These are phyloP conservation scores for Sciurus carolinensis DNA, from an alignment of 2,797 vertebrate species.

Conservation along the genomic window DNA sequence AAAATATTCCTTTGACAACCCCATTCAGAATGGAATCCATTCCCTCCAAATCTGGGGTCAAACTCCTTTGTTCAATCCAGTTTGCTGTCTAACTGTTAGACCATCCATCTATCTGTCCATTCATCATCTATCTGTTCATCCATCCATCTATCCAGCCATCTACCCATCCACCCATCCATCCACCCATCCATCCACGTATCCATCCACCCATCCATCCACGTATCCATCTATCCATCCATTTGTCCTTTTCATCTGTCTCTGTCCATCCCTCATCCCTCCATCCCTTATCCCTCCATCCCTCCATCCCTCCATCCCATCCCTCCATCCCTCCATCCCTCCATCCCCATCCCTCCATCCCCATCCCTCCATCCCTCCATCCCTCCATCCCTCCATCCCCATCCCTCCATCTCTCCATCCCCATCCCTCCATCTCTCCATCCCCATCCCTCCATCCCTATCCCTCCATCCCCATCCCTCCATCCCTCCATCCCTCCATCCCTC, in stretches of 20 bases:
- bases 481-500: neutral
- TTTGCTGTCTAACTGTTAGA: neutral
- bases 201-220: too few species aligned
- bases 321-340: too few species aligned
- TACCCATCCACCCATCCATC: neutral
- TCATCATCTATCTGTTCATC: neutral
- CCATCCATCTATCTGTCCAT: fast-evolving
- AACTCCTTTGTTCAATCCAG: neutral
- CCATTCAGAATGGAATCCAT: fast-evolving
- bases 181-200: neutral
- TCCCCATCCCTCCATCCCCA: too few species aligned
- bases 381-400: neutral
- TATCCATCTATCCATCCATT: too few species aligned
- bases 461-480: too few species aligned
- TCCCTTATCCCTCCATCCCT: too few species aligned
- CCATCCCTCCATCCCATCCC: too few species aligned
- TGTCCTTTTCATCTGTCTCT: neutral
- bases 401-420: too few species aligned
- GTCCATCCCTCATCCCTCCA: fast-evolving
- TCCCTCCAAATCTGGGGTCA: neutral
- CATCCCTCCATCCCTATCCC: too few species aligned
- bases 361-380: too few species aligned
- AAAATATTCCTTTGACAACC: fast-evolving
- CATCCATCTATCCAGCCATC: neutral
- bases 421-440: too few species aligned